Base-by-base conservation (phyloP, 2,113 vertebrate genomes). In the Oxyruncus cristatus region DNA sequence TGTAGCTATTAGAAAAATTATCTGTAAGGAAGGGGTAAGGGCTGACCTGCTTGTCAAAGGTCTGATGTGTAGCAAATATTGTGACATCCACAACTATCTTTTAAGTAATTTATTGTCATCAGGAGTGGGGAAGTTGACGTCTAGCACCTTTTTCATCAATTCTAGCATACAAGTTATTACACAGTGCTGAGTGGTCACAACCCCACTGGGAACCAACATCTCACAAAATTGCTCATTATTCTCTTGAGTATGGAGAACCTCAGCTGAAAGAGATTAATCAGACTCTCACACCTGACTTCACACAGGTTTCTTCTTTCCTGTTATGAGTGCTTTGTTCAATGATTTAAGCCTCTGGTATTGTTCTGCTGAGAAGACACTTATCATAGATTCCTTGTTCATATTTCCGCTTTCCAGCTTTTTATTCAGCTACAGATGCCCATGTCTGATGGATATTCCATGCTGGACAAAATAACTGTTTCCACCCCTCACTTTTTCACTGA, bases 181-280 rank as follows among this genome's bases (percentile, higher is more conserved):
- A 70, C 26, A 53, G 28, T 50, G 58, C 44, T 75, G 41, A 88
- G 65, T 93, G 76, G 92, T 90, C 95, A 91, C 68, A 84, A 35
- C 52, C 68, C 83, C 37, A 42, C 49, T 82, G 91, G 83, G 83
- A 88, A 18, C 33, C 41, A 85, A 4, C 42, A 35, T 92, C 88
- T 87, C 92, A 37, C 73, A 89, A 63, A 93, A 94, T 75, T 85
- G 70, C 49, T 81, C 41, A 33, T 95, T 95, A 81, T 91, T 97
- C 65, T 92, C 79, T 87, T 94, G 86, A 89, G 62, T 46, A 50
- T 62, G 33, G 87, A 81, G 78, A 93, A 46, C 37, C 49, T 96
- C 70, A 92, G 53, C 80, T 49, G 65, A 37, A 95, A 72, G 44
- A 87, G 56, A 92, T 96, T 90, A 81, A 94, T 96, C 88, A 91